These are phyloP conservation scores for Ceratina calcarata DNA, from an alignment of 1,140 invertebrate species.

Conservation along the genomic window DNA sequence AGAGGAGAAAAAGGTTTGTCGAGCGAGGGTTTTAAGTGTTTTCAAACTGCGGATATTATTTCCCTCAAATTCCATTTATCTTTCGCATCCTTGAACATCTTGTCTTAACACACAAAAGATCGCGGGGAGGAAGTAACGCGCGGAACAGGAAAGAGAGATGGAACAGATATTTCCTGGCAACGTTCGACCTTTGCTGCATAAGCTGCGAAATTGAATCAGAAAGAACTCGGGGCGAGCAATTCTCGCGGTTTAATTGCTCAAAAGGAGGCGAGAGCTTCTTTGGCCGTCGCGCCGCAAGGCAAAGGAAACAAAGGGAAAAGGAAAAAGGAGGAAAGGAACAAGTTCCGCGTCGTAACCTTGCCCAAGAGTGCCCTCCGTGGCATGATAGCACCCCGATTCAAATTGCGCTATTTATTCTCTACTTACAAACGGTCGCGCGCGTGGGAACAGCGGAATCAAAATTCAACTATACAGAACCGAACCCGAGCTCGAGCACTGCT, in stretches of 20 bases:
- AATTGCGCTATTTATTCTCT: conserved; percentile 37
- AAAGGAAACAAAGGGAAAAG: not conserved
- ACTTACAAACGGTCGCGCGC: not conserved
- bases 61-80: too few relatives aligned
- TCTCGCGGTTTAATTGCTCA: conserved; percentile 14
- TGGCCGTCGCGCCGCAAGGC: not conserved
- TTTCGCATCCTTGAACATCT: too few relatives aligned
- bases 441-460: conserved; percentile 28
- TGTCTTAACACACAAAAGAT: too few relatives aligned
- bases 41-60: too few relatives aligned
- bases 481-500: not conserved
- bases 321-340: not conserved
- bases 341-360: conserved; percentile 27
- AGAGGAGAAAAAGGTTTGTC: too few relatives aligned
- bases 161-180: not conserved
- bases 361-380: conserved; percentile 7
- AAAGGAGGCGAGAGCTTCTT: conserved; percentile 11
- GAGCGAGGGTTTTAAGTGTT: too few relatives aligned
- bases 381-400: conserved; percentile 37
- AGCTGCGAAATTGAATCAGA: not conserved
- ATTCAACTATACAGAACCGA: conserved; percentile 21
- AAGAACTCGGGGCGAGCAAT: not conserved
- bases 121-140: not conserved
- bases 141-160: not conserved
- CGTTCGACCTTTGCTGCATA: not conserved